Evolutionary conservation across 2,888 invertebrate species (phyloP).

Genomic region (Nephrocerus scutellatus): DNA sequence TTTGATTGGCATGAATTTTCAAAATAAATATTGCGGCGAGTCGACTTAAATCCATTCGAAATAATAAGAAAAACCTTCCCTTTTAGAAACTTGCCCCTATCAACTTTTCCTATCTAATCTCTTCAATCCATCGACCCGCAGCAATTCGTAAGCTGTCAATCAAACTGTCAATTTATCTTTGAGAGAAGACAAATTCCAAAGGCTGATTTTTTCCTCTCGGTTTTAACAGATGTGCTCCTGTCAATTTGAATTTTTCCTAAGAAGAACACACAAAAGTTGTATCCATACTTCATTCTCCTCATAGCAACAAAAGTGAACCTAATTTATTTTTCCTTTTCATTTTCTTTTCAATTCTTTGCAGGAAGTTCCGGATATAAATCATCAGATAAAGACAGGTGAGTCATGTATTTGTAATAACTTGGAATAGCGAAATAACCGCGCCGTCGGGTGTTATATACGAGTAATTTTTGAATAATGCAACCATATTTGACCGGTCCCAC

Average conservation of each 20-base stretch:
- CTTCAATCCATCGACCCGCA: too few relatives aligned
- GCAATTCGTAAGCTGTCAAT: constrained; percentile 43
- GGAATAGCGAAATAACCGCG: constrained; percentile 1
- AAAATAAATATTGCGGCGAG: neutral
- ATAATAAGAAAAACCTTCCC: too few relatives aligned
- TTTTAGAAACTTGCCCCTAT: too few relatives aligned
- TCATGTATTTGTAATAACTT: constrained; percentile 22
- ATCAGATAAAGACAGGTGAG: constrained; percentile 77
- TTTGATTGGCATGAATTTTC: neutral
- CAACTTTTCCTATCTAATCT: too few relatives aligned
- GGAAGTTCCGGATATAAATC: constrained; percentile 78
- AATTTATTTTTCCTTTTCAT: constrained; percentile 11
- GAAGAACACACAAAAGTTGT: too few relatives aligned
- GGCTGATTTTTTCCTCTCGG: neutral
- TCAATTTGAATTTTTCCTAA: neutral
- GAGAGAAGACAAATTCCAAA: neutral
- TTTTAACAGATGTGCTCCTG: neutral
- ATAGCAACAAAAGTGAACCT: constrained; percentile 14
- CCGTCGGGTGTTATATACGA: too few relatives aligned
- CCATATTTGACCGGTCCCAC: constrained; percentile 12
- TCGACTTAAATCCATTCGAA: neutral
- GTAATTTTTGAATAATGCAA: constrained; percentile 15
- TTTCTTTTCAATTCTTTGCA: constrained; percentile 47
- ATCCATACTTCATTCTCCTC: neutral
- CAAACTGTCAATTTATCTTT: constrained; percentile 35